Conservation (phyloP, 2,888 invertebrate genomes). For the Ichneumoninae sp. region DNA sequence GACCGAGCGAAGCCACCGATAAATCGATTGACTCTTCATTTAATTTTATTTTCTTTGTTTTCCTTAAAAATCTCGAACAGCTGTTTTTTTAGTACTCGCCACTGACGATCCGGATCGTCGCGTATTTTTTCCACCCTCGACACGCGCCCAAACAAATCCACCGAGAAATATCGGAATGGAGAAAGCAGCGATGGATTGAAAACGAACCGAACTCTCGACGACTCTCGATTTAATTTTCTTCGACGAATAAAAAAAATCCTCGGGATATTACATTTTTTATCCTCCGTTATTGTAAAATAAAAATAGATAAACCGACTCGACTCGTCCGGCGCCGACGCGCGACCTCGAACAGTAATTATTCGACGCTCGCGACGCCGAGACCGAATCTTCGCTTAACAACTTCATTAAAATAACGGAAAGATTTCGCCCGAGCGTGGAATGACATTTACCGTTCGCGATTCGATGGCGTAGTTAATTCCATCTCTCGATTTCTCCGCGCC, state of each 20-base stretch:
- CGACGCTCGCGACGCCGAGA: too few relatives aligned
- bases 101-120: background rate
- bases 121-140: slow-evolving; percentile 5
- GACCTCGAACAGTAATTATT: too few relatives aligned
- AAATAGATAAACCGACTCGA: too few relatives aligned
- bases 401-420: slow-evolving; percentile 30
- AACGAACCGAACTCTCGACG: background rate
- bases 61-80: background rate
- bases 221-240: background rate
- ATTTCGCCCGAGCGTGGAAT: slow-evolving; percentile 15
- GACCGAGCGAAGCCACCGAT: slow-evolving; percentile 21
- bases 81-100: background rate
- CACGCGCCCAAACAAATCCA: slow-evolving; percentile 13
- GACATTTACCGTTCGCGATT: slow-evolving; percentile 14
- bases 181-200: slow-evolving; percentile 6
- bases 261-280: too few relatives aligned
- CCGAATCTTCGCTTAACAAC: too few relatives aligned
- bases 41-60: background rate
- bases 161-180: background rate
- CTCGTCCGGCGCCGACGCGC: too few relatives aligned
- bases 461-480: background rate
- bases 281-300: too few relatives aligned
- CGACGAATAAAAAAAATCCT: too few relatives aligned
- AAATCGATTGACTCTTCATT: slow-evolving; percentile 33
- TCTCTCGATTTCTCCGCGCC: too few relatives aligned